Percentiles rank a stretch among this genome's conserved stretches.
phyloP scores from a whole-genome alignment of 2,113 vertebrate species.

The Ageneiosus marmoratus region DNA sequence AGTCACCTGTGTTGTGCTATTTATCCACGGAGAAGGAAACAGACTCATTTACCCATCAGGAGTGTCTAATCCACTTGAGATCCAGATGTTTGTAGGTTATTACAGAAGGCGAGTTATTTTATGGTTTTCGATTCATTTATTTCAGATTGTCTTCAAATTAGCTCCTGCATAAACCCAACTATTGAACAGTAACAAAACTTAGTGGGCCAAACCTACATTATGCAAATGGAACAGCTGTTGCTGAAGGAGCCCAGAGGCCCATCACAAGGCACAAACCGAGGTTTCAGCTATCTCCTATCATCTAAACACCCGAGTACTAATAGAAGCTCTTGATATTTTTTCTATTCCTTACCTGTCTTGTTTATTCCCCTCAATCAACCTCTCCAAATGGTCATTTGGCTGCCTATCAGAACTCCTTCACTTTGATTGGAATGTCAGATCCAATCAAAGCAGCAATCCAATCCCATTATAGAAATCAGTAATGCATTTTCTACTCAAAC shows the following conservation, averaged over 20 bases:
- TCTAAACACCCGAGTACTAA: background rate
- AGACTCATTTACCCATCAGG: background rate
- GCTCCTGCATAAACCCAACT: conserved; percentile 28
- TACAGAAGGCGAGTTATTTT: conserved; percentile 17
- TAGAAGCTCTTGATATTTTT: conserved; percentile 5
- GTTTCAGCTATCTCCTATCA: background rate
- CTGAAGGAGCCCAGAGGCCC: background rate
- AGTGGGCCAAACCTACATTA: conserved; percentile 42
- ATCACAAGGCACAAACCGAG: background rate
- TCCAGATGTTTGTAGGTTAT: conserved; percentile 7
- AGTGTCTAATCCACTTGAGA: background rate
- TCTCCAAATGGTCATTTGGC: conserved; percentile 12
- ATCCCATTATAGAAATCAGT: conserved; percentile 27
- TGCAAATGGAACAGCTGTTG: conserved; percentile 41
- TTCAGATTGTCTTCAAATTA: conserved; percentile 31
- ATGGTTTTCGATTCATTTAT: conserved; percentile 31
- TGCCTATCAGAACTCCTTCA: conserved; percentile 25
- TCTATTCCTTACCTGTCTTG: conserved; percentile 3
- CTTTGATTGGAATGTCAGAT: conserved; percentile 38
- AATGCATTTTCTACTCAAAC: conserved; percentile 15
- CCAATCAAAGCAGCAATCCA: conserved; percentile 21
- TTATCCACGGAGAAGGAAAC: background rate
- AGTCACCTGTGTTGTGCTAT: conserved; percentile 2
- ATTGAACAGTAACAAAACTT: conserved; percentile 33
- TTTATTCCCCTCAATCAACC: background rate